phyloP scores from a whole-genome alignment of 2,113 vertebrate species.

The Xyrauchen texanus region DNA sequence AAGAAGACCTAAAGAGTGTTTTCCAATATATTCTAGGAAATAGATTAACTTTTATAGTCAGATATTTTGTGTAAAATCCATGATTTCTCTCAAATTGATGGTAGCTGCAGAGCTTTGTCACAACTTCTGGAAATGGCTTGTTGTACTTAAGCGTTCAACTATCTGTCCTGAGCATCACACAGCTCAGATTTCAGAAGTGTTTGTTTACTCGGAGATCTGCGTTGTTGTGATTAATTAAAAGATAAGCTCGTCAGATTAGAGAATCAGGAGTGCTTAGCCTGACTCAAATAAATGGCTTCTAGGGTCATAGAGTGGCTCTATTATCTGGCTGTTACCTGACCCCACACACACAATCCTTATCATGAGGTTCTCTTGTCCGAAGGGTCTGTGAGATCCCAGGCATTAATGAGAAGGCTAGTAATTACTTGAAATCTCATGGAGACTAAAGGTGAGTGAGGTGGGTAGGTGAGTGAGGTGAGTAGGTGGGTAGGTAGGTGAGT shows the following conservation, averaged over 20 bases:
- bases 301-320: background rate
- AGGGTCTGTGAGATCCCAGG: no score
- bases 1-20: background rate
- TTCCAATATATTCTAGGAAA: no score
- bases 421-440: background rate
- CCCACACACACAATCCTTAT: background rate
- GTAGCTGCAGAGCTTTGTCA: background rate
- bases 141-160: background rate
- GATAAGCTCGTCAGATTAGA: constrained; percentile 61
- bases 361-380: no score
- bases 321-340: background rate
- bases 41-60: background rate
- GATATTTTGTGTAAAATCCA: background rate
- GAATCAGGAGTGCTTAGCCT: constrained; percentile 35
- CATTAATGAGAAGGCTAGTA: background rate
- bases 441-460: background rate
- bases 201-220: constrained; percentile 55
- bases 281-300: constrained; percentile 46
- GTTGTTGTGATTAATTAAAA: constrained; percentile 60
- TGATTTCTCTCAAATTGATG: background rate
- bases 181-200: background rate
- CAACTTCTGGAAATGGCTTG: background rate
- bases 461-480: background rate
- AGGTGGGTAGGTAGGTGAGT: background rate
- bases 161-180: background rate